Evolutionary conservation across 2,797 vertebrate genomes (phyloP).

Genomic region (Ispidina lecontei): DNA sequence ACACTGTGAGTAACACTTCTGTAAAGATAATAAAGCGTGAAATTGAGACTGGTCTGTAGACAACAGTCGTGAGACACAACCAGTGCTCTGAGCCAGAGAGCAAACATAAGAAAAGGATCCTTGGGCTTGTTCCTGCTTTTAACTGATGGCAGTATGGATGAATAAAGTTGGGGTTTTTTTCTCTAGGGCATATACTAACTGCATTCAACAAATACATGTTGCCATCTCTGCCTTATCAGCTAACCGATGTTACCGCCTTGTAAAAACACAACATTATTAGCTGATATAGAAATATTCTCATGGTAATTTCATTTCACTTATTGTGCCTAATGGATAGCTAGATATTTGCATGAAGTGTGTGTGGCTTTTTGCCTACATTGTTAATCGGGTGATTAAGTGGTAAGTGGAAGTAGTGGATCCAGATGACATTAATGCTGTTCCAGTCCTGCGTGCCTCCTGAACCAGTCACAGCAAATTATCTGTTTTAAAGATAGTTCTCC

Average conservation of each 20-base stretch:
- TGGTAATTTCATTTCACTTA: conserved; percentile 67
- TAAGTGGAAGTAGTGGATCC: conserved; percentile 47
- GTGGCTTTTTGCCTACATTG: conserved; percentile 70
- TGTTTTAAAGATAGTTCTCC: conserved; percentile 11
- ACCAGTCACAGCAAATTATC: conserved; percentile 32
- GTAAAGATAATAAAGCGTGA: neutral
- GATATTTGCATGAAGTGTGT: conserved; percentile 70
- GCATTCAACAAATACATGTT: conserved; percentile 19
- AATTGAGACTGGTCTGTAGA: neutral
- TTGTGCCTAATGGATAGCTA: conserved; percentile 59
- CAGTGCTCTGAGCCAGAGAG: neutral
- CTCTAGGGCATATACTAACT: conserved; percentile 40
- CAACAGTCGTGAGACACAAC: neutral
- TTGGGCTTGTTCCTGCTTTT: neutral
- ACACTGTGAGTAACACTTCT: neutral
- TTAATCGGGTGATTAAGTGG: conserved; percentile 65
- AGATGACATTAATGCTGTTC: conserved; percentile 50
- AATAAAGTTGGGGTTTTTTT: neutral
- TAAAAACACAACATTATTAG: conserved; percentile 69
- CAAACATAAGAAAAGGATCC: neutral
- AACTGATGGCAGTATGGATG: neutral
- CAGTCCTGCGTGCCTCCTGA: conserved; percentile 36
- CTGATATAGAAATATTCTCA: conserved; percentile 65
- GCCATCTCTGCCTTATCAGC: conserved; percentile 29
- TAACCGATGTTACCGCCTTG: conserved; percentile 10